Evolutionary conservation across 2,888 invertebrate species (phyloP).

Genomic region (Phymatocera aterrima): DNA sequence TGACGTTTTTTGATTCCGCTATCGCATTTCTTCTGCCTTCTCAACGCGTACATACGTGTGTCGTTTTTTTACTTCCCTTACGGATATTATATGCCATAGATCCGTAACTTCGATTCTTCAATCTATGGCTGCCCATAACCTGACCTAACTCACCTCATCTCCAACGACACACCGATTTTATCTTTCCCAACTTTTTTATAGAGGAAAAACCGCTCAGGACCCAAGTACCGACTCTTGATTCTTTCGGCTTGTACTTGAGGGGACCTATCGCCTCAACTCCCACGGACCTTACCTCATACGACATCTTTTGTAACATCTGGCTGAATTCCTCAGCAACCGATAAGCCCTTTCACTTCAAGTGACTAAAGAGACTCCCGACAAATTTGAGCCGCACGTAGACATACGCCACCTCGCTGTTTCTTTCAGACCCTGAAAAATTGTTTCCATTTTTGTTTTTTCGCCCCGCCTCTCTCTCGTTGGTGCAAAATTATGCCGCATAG

Average conservation of each 20-base stretch:
- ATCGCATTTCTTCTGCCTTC: background rate
- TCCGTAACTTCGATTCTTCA: background rate
- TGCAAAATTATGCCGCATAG: background rate
- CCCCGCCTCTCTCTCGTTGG: background rate
- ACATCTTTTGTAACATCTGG: constrained; percentile 35
- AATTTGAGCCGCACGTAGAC: background rate
- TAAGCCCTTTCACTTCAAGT: constrained; percentile 8
- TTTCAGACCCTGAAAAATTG: background rate
- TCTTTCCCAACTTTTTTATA: background rate
- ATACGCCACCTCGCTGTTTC: background rate
- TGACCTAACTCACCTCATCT: background rate
- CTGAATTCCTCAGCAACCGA: constrained; percentile 17
- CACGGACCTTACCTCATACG: constrained; percentile 20
- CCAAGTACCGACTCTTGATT: constrained; percentile 5
- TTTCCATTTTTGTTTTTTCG: background rate
- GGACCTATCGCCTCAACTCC: constrained; percentile 19
- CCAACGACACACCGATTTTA: background rate
- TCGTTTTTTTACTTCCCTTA: background rate
- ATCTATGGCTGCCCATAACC: too few species aligned
- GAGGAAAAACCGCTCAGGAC: background rate
- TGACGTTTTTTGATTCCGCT: background rate
- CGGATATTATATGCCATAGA: background rate
- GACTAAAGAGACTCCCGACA: constrained; percentile 26
- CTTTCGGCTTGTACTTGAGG: background rate
- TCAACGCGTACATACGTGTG: too few species aligned